These are phyloP conservation scores for Rapana venosa DNA, from an alignment of 2,888 invertebrate species.

Conservation along the genomic window DNA sequence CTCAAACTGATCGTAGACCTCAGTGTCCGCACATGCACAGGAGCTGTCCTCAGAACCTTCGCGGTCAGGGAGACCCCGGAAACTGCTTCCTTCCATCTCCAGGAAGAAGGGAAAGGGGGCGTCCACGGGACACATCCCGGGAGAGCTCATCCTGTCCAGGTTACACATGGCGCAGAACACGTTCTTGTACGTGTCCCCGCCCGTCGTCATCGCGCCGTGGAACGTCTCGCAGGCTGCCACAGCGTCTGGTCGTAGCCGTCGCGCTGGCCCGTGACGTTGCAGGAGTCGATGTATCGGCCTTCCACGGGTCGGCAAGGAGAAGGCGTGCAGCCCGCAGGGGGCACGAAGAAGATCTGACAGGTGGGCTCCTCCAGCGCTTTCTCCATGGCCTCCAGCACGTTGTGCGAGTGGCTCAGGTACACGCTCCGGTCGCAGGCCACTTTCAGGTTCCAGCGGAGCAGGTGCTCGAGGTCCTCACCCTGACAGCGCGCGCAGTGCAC, in stretches of 20 bases:
- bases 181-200: conserved; percentile 15
- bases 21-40: neutral
- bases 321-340: neutral
- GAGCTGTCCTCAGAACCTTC: neutral
- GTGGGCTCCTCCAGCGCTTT: neutral
- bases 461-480: neutral
- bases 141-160: neutral
- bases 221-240: conserved; percentile 30
- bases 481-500: conserved; percentile 30
- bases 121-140: neutral
- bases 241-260: conserved; percentile 1
- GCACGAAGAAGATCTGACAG: conserved; percentile 29
- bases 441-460: conserved; percentile 25
- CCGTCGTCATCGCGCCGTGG: neutral
- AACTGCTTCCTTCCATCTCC: neutral
- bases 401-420: neutral
- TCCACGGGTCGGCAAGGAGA: neutral
- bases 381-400: neutral
- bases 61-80: neutral
- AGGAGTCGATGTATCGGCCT: conserved; percentile 27
- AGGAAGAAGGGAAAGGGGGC: conserved; percentile 23
- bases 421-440: conserved; percentile 17
- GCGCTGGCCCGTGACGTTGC: conserved; percentile 24
- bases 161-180: conserved; percentile 38
- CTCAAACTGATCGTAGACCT: conserved; percentile 25